Evolutionary conservation across 2,113 vertebrate genomes (phyloP).

Genomic region (Echinops telfairi): DNA sequence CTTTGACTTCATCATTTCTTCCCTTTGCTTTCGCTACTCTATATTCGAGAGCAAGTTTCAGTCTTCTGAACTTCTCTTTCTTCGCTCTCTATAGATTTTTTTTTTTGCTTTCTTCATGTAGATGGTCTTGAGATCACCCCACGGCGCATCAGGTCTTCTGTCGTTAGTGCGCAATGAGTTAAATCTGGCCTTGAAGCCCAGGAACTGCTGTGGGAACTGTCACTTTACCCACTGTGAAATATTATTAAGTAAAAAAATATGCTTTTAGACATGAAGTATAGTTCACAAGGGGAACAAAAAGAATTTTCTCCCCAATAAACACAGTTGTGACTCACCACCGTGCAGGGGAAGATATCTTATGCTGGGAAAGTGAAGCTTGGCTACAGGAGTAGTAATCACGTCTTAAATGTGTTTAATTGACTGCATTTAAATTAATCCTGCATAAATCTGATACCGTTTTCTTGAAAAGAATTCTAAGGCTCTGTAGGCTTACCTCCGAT

Average conservation of each 20-base stretch:
- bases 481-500: neutral
- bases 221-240: neutral
- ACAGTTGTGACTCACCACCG: neutral
- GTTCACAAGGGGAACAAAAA: neutral
- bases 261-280: neutral
- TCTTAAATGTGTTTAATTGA: conserved; percentile 16
- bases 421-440: conserved; percentile 35
- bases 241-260: neutral
- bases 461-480: neutral
- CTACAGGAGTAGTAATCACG: neutral
- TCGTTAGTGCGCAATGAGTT: too few species aligned
- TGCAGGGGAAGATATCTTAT: neutral
- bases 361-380: conserved; percentile 17
- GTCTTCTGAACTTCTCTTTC: too few species aligned
- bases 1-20: too few species aligned
- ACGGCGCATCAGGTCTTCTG: too few species aligned
- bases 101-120: too few species aligned
- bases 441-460: conserved; percentile 30
- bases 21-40: too few species aligned
- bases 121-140: too few species aligned
- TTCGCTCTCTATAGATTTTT: too few species aligned
- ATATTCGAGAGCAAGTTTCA: too few species aligned
- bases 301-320: neutral
- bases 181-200: too few species aligned
- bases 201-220: neutral